These are phyloP conservation scores for Microcebus ravelobensis DNA, from an alignment of 2,113 vertebrate genomes.

Conservation along the genomic window DNA sequence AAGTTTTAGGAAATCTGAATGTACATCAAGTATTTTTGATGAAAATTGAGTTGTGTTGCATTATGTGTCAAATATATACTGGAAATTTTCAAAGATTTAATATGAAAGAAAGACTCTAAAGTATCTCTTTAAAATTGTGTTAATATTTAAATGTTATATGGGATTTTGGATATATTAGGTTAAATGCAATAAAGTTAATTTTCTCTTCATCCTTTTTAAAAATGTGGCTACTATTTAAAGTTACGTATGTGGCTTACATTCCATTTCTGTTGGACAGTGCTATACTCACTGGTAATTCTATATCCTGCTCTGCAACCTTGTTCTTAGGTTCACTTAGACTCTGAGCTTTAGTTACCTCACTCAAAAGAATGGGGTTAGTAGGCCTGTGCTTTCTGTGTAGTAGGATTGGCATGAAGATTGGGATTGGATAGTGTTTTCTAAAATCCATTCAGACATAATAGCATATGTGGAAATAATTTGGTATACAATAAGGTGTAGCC, in stretches of 20 bases:
- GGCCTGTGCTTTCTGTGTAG: background rate
- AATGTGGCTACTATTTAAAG: background rate
- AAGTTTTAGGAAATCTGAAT: background rate
- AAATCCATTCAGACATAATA: background rate
- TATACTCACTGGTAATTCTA: background rate
- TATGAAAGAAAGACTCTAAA: background rate
- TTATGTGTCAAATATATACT: background rate
- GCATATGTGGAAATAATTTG: background rate
- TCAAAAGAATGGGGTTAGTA: background rate
- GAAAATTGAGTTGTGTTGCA: background rate
- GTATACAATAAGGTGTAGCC: background rate
- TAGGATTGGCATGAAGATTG: background rate
- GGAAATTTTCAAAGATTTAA: background rate
- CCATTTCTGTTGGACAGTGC: background rate
- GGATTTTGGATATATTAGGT: background rate
- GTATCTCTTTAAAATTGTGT: background rate
- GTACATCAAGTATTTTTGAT: background rate
- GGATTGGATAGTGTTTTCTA: background rate
- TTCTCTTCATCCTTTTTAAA: background rate
- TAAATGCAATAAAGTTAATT: slow-evolving; percentile 14
- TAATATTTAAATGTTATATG: background rate
- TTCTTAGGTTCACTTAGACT: background rate
- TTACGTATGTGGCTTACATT: background rate
- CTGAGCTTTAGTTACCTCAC: background rate
- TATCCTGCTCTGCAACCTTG: background rate